Percentiles rank a stretch among this genome's conserved stretches.
Conservation (phyloP, 2,113 vertebrate species). For the Scopus umbretta region DNA sequence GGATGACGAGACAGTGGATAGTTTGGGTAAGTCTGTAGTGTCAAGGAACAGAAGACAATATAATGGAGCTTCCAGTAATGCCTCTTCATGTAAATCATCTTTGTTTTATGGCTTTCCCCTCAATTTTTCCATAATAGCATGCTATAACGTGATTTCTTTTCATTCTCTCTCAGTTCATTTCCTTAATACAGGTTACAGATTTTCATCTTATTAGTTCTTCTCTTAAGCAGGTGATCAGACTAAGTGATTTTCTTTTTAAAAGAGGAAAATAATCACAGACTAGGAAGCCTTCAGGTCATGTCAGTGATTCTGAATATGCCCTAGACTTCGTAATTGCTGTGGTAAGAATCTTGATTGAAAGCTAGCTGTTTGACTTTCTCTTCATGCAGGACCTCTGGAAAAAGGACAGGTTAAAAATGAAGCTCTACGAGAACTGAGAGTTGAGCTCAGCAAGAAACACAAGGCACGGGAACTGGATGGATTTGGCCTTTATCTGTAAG, state of each 20-base stretch:
- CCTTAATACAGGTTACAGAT: neutral
- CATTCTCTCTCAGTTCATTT: neutral
- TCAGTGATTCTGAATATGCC: neutral
- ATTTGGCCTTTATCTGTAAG: slow-evolving; percentile 94
- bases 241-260: neutral
- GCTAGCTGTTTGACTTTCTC: neutral
- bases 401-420: slow-evolving; percentile 98
- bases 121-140: neutral
- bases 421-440: slow-evolving; percentile 89
- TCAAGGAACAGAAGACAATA: neutral
- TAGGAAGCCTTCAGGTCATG: neutral
- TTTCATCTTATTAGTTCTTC: neutral
- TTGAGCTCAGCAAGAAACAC: slow-evolving; percentile 97
- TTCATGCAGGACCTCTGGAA: slow-evolving; percentile 86
- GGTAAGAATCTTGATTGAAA: neutral
- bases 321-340: neutral
- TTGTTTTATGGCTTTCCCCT: neutral
- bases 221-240: neutral
- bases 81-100: neutral
- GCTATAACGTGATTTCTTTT: neutral
- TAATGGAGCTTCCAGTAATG: neutral
- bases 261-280: neutral
- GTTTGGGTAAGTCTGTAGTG: slow-evolving; percentile 83
- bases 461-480: slow-evolving; percentile 90
- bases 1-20: slow-evolving; percentile 97